phyloP scores from a whole-genome alignment of 2,797 vertebrate genomes.

The Falco columbarius region DNA sequence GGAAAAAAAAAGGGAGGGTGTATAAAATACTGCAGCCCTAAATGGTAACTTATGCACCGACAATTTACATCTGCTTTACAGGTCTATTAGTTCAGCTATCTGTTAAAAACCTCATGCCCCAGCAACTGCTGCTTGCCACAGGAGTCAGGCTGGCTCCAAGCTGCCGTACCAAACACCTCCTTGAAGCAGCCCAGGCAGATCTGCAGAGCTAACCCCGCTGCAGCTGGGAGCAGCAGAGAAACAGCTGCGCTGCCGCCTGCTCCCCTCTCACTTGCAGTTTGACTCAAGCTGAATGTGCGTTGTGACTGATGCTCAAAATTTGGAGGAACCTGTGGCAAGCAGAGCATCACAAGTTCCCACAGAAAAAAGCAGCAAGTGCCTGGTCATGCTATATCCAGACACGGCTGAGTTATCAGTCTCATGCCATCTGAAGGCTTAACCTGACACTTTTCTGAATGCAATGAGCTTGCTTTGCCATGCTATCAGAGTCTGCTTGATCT shows the following conservation, averaged over 20 bases:
- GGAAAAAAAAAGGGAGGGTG: constrained; percentile 20
- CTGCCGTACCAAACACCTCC: constrained; percentile 9
- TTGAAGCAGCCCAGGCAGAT: background rate
- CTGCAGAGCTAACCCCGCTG: background rate
- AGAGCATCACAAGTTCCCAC: background rate
- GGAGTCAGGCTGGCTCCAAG: background rate
- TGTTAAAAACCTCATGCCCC: constrained; percentile 43
- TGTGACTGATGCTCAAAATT: background rate
- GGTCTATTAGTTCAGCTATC: constrained; percentile 50
- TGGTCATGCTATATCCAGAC: background rate
- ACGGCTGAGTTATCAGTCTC: background rate
- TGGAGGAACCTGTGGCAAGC: background rate
- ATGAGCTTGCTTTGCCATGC: background rate
- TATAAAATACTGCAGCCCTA: constrained; percentile 38
- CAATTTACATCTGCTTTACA: constrained; percentile 58
- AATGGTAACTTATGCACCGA: constrained; percentile 55
- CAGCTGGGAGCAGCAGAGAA: background rate
- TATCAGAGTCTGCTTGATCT: background rate
- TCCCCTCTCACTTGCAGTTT: background rate
- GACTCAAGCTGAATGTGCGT: background rate
- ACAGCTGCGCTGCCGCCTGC: accelerated
- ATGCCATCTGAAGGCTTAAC: background rate
- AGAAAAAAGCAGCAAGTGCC: background rate
- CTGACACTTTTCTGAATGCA: background rate
- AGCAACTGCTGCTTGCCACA: constrained; percentile 39